These are phyloP conservation scores for Drosophila helvetica DNA, from an alignment of 2,888 invertebrate genomes.

Conservation along the genomic window DNA sequence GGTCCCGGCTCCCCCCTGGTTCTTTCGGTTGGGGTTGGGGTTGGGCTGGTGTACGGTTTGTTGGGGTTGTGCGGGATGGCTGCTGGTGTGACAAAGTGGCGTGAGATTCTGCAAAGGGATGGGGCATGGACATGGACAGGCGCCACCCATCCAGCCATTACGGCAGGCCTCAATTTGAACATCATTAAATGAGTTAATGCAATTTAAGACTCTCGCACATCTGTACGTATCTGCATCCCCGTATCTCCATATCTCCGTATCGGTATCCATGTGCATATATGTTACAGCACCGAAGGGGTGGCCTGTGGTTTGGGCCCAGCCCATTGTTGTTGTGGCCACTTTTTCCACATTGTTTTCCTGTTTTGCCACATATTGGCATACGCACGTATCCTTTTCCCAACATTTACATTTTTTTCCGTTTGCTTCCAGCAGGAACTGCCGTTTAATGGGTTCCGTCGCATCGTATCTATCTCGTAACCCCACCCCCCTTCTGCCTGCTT, in stretches of 20 bases:
- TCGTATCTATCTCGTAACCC: background rate
- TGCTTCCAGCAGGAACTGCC: slow-evolving; percentile 50
- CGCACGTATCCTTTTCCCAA: slow-evolving; percentile 44
- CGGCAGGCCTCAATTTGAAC: slow-evolving; percentile 64
- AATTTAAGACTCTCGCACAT: slow-evolving; percentile 71
- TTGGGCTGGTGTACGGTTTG: background rate
- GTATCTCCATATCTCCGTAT: background rate
- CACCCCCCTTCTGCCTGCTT: slow-evolving; percentile 1
- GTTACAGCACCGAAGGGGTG: slow-evolving; percentile 12
- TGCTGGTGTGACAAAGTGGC: slow-evolving; percentile 67
- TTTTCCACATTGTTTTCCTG: slow-evolving; percentile 31
- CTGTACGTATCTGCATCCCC: slow-evolving; percentile 28
- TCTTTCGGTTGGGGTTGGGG: background rate
- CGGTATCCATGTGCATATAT: slow-evolving; percentile 20
- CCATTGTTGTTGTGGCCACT: slow-evolving; percentile 37
- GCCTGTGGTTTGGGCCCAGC: slow-evolving; percentile 22
- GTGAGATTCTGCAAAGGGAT: slow-evolving; percentile 44
- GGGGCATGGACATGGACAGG: slow-evolving; percentile 12
- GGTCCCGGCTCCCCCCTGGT: background rate
- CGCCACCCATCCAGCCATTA: slow-evolving; percentile 43
- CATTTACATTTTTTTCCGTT: slow-evolving; percentile 53
- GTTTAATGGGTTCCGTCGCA: slow-evolving; percentile 52
- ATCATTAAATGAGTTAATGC: slow-evolving; percentile 75
- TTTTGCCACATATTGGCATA: slow-evolving; percentile 52
- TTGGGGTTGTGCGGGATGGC: slow-evolving; percentile 1